A percentile compares a stretch with the other conserved stretches of the same genome.
Conservation (phyloP, 2,888 invertebrate species). For the Dicyrtoma fusca region DNA sequence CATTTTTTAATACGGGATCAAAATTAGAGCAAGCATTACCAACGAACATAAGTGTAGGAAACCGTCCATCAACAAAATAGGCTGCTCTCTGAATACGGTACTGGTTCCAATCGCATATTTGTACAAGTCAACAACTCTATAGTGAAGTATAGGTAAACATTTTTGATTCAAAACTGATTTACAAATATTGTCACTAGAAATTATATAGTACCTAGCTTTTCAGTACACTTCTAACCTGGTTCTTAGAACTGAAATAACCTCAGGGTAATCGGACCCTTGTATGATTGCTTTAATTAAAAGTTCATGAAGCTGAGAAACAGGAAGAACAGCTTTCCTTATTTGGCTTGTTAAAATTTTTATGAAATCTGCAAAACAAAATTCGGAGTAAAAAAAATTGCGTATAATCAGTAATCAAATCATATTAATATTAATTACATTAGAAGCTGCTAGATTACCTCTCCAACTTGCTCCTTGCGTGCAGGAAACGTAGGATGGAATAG, state of each 20-base stretch:
- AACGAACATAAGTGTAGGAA: conserved; percentile 38
- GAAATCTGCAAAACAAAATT: conserved; percentile 35
- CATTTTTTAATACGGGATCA: too few species aligned
- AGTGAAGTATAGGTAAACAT: neutral
- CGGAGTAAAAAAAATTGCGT: neutral
- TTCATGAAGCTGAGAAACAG: conserved; percentile 23
- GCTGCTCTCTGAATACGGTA: conserved; percentile 7
- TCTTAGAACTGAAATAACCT: conserved; percentile 40
- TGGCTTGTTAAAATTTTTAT: conserved; percentile 37
- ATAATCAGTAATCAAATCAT: neutral
- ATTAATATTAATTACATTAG: neutral
- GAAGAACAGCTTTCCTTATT: conserved; percentile 31
- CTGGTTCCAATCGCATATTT: neutral
- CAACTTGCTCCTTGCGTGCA: neutral
- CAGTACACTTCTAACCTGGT: conserved; percentile 40
- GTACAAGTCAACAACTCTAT: conserved; percentile 14
- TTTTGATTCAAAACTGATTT: neutral
- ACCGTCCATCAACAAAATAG: conserved; percentile 37
- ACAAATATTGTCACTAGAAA: neutral
- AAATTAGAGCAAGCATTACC: too few species aligned
- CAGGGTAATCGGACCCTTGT: conserved; percentile 45
- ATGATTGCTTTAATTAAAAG: conserved; percentile 43
- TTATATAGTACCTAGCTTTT: neutral
- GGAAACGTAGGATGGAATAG: neutral
- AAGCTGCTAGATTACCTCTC: neutral